Conservation (phyloP, 1,140 invertebrate genomes). For the Calliopsis andreniformis region DNA sequence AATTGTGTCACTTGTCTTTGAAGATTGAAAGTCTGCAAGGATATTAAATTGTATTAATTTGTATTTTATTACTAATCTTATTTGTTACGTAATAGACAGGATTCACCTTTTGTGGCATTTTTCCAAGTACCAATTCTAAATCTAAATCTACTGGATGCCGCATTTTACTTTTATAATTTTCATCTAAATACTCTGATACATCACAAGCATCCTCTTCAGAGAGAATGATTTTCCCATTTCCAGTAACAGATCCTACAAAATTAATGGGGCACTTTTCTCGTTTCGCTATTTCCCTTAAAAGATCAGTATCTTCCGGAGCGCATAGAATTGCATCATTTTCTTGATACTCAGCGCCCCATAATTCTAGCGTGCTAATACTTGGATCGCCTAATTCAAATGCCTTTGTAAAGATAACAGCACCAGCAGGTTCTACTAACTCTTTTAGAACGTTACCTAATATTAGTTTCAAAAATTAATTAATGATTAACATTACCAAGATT, state of each 20-base stretch:
- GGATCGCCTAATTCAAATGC: constrained; percentile 96
- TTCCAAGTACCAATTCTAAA: constrained; percentile 93
- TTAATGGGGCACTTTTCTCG: constrained; percentile 96
- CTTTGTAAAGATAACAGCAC: constrained; percentile 94
- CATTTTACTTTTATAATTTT: constrained; percentile 47
- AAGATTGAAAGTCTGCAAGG: constrained; percentile 82
- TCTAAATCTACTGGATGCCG: constrained; percentile 92
- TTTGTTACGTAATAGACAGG: not conserved
- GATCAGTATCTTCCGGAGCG: constrained; percentile 83
- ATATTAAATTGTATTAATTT: constrained; percentile 4
- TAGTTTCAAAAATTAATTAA: constrained; percentile 10
- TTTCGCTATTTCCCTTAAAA: constrained; percentile 88
- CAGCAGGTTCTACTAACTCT: constrained; percentile 96
- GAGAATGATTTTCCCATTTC: constrained; percentile 90
- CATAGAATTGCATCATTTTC: constrained; percentile 96
- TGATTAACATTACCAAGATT: not conserved
- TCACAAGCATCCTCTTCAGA: constrained; percentile 83
- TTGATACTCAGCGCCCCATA: constrained; percentile 99
- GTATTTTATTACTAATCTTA: not conserved
- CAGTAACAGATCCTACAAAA: constrained; percentile 96
- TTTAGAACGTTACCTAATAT: constrained; percentile 95
- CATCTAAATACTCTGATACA: constrained; percentile 73
- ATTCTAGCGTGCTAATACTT: constrained; percentile 94
- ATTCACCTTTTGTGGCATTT: constrained; percentile 89
- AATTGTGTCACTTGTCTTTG: constrained; percentile 72